These are phyloP conservation scores for Thinocorus orbignyianus DNA, from an alignment of 2,113 vertebrate species.

Conservation along the genomic window DNA sequence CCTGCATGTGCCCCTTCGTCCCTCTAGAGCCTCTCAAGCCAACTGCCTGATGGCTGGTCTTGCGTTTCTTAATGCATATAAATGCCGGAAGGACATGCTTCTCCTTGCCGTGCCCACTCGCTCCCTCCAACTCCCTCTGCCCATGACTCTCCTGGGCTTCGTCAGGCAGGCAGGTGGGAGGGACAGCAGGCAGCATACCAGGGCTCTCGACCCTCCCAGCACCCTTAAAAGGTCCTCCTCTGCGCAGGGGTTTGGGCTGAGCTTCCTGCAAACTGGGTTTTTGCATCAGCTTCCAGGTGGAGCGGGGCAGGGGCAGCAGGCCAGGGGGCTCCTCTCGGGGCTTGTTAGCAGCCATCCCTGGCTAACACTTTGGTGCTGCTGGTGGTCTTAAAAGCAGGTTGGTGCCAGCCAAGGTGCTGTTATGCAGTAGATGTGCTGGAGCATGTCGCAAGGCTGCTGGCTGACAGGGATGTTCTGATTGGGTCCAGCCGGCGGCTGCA, in stretches of 20 bases:
- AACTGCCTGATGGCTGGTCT: background rate
- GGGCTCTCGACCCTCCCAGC: background rate
- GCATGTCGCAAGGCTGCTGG: background rate
- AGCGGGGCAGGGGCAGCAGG: background rate
- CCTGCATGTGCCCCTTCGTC: background rate
- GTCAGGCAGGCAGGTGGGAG: background rate
- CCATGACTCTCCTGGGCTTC: background rate
- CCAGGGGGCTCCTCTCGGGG: rapidly evolving
- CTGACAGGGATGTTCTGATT: too few relatives aligned
- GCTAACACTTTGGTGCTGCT: background rate
- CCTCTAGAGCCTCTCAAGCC: background rate
- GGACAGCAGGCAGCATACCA: background rate
- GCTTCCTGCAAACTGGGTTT: background rate
- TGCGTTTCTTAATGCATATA: background rate
- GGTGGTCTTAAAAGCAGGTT: background rate
- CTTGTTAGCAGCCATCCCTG: background rate
- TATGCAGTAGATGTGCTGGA: background rate
- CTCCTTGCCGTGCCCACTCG: background rate
- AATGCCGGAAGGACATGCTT: background rate
- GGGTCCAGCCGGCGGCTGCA: background rate
- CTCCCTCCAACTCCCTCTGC: background rate
- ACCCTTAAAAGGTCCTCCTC: background rate
- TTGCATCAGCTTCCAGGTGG: background rate
- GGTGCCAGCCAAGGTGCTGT: background rate
- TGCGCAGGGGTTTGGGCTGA: background rate